These are phyloP conservation scores for Tetanocera ferruginea DNA, from an alignment of 2,888 invertebrate species.

Conservation along the genomic window DNA sequence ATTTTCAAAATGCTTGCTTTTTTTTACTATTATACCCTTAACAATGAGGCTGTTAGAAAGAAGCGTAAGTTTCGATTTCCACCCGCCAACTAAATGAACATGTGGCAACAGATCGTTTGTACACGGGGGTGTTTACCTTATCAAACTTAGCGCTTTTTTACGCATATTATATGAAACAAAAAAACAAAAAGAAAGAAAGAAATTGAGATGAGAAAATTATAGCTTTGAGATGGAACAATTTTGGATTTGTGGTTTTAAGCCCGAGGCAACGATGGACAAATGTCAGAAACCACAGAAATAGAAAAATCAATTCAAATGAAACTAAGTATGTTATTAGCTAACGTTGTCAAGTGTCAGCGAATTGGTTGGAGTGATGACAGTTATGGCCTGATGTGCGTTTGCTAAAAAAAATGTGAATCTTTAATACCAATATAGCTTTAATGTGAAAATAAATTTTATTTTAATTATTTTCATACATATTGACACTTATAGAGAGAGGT, in stretches of 20 bases:
- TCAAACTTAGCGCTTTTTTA: background rate
- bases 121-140: conserved; percentile 22
- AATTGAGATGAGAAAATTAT: conserved; percentile 11
- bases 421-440: no score
- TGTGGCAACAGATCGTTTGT: conserved; percentile 58
- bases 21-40: conserved; percentile 48
- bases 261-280: background rate
- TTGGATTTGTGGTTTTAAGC: background rate
- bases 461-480: no score
- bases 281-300: no score
- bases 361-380: no score
- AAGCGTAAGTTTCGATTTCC: conserved; percentile 41
- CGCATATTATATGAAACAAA: background rate
- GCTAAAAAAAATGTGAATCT: no score
- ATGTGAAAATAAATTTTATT: no score
- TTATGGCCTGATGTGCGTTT: no score
- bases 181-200: no score
- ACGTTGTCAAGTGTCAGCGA: no score
- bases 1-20: conserved; percentile 50
- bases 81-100: conserved; percentile 53
- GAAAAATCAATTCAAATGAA: no score
- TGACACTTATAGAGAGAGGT: no score
- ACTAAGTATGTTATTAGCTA: no score
- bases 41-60: background rate
- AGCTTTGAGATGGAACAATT: conserved; percentile 16